Percentiles rank a stretch among this genome's conserved stretches.
Conservation (phyloP, 2,113 vertebrate genomes). For the Phocoena phocoena region DNA sequence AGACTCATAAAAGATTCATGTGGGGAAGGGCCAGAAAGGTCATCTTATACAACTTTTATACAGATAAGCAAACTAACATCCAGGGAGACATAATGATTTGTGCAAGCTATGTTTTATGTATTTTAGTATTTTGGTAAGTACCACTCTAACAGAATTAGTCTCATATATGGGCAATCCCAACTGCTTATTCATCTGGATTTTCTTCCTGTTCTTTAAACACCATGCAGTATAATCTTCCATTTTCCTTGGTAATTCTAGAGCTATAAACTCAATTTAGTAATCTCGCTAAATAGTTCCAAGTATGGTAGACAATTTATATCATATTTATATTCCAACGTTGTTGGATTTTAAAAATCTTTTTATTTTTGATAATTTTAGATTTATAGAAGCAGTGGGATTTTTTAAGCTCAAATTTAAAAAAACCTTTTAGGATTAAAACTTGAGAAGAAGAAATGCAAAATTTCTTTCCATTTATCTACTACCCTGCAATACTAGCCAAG, state of each 20-base stretch:
- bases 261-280: not conserved
- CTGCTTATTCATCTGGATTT: not conserved
- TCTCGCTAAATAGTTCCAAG: not conserved
- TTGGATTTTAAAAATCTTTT: constrained; percentile 8
- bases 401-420: constrained; percentile 17
- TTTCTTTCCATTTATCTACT: not conserved
- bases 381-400: not conserved
- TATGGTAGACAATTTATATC: not conserved
- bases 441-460: constrained; percentile 34
- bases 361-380: constrained; percentile 11
- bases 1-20: constrained; percentile 27
- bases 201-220: not conserved
- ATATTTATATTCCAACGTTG: not conserved
- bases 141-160: not conserved
- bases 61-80: not conserved
- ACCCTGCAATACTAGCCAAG: not conserved
- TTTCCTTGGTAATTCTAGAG: not conserved
- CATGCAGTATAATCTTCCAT: not conserved
- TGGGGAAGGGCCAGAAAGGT: not conserved
- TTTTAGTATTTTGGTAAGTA: constrained; percentile 26
- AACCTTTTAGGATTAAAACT: not conserved
- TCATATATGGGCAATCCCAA: not conserved
- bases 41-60: not conserved
- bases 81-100: not conserved
- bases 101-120: not conserved